phyloP scores from a whole-genome alignment of 2,888 invertebrate genomes.

The Caenorhabditis angaria region DNA sequence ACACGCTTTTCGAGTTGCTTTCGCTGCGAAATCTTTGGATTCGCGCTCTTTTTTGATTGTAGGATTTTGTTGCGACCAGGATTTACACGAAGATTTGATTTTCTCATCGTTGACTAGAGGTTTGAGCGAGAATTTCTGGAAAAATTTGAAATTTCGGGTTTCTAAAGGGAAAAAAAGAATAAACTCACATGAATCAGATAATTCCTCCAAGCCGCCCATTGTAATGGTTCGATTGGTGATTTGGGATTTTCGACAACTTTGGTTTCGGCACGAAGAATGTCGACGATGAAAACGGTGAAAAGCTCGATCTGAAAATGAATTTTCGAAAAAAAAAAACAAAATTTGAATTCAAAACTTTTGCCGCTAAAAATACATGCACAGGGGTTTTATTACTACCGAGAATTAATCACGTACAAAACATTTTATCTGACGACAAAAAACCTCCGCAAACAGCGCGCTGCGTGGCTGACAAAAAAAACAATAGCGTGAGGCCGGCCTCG shows the following conservation, averaged over 20 bases:
- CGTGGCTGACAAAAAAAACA: too few species aligned
- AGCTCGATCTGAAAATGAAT: conserved; percentile 39
- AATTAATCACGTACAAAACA: too few species aligned
- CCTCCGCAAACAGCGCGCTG: too few species aligned
- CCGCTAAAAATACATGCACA: too few species aligned
- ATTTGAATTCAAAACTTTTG: too few species aligned
- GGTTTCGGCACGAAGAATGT: conserved; percentile 43
- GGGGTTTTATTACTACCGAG: too few species aligned
- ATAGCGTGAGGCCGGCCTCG: too few species aligned
- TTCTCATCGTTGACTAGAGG: conserved; percentile 24
- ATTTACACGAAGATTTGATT: conserved; percentile 14
- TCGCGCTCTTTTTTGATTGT: conserved; percentile 3
- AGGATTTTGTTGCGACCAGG: conserved; percentile 15
- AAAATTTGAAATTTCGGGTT: neutral
- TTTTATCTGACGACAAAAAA: too few species aligned
- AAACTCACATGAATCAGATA: conserved; percentile 34
- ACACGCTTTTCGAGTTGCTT: conserved; percentile 9
- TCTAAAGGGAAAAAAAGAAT: conserved; percentile 5
- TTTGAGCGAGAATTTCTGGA: conserved; percentile 24
- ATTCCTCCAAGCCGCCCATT: conserved; percentile 41
- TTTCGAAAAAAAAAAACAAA: too few species aligned
- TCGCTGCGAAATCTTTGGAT: conserved; percentile 9
- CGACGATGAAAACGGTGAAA: conserved; percentile 41
- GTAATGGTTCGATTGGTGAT: conserved; percentile 32
- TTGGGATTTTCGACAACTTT: conserved; percentile 24